These are phyloP conservation scores for Lycodopsis pacificus DNA, from an alignment of 2,797 vertebrate genomes.

Conservation along the genomic window DNA sequence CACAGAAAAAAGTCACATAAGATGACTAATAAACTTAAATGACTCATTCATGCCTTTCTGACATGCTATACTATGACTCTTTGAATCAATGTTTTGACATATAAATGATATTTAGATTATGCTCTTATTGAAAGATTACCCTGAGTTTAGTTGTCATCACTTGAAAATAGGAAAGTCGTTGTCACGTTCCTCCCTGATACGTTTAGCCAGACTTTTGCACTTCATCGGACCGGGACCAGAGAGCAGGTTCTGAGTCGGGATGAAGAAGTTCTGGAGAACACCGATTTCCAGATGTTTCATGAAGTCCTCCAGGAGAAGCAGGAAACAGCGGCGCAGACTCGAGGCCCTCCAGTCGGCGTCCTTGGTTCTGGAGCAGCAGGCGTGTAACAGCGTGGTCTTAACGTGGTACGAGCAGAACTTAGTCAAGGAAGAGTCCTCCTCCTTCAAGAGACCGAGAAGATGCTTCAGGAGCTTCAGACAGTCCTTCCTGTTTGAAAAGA, in stretches of 20 bases:
- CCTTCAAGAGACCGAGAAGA: constrained; percentile 74
- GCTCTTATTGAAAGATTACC: background rate
- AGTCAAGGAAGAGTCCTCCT: constrained; percentile 43
- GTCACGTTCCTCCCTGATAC: constrained; percentile 51
- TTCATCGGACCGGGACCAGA: background rate
- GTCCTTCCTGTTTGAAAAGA: constrained; percentile 63
- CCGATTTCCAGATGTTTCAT: constrained; percentile 17
- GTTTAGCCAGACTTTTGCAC: constrained; percentile 35
- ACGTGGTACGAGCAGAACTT: constrained; percentile 82
- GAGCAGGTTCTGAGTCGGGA: constrained; percentile 80
- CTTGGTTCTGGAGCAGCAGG: constrained; percentile 64
- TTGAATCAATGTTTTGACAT: no score
- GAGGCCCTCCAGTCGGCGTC: constrained; percentile 67
- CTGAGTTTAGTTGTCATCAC: background rate
- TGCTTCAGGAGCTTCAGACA: constrained; percentile 83
- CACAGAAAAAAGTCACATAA: no score
- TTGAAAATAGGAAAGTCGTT: constrained; percentile 71
- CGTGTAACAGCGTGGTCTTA: constrained; percentile 79
- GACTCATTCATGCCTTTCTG: no score
- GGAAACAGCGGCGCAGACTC: constrained; percentile 68
- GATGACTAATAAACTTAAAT: no score
- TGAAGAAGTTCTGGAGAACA: constrained; percentile 77
- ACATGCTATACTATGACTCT: no score
- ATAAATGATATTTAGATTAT: background rate
- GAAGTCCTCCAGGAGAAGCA: constrained; percentile 69